Base-by-base conservation (phyloP, 1,140 invertebrate species). In the Rhyzopertha dominica region DNA sequence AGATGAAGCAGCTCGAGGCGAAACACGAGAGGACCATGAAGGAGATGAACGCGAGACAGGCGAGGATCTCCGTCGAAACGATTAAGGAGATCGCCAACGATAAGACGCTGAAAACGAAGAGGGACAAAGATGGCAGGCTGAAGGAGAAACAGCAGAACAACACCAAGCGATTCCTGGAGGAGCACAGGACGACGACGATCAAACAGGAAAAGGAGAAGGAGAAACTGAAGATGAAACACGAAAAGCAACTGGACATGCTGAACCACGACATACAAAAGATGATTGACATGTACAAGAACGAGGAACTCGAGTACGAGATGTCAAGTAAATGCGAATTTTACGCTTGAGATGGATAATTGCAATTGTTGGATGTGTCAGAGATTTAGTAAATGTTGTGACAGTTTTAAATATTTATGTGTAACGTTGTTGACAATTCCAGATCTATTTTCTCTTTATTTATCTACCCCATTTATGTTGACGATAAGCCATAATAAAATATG, bases 101-200 rank as follows among this genome's bases (percentile, higher is more conserved):
- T 66, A 98, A 98, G 69, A 95, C 90, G 0, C 74, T 99, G 17
- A 91, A 95, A 67, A 98, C 95, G 30, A 95, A 98, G 60, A 91
- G 92, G 14, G 97, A 99, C 61, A 90, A 95, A 59, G 97, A 99
- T 59, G 78, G 95, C 49, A 78, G 87, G 22, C 69, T 94, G 13
- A 77, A 93, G 47, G 96, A 99, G 69, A 91, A 98, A 59, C 96
- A 98, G 61, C 93, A 98, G 60, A 98, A 98, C 63, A 99, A 99
- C 66, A 95, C 94, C 12, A 99, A 99, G 69, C 92, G 95, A 59
- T 99, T 99, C 63, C 87, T 98, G 75, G 96, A 99, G 58, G 95
- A 99, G 68, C 78, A 93, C 35, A 97, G 90, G 74, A 79, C 78
- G 38, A 79, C 80, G 23, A 84, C 87, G 39, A 87, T 93, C 54